A percentile compares a stretch with the other conserved stretches of the same genome.
These are phyloP conservation scores for Gymnodraco acuticeps DNA, from an alignment of 2,797 vertebrate species.

Conservation along the genomic window DNA sequence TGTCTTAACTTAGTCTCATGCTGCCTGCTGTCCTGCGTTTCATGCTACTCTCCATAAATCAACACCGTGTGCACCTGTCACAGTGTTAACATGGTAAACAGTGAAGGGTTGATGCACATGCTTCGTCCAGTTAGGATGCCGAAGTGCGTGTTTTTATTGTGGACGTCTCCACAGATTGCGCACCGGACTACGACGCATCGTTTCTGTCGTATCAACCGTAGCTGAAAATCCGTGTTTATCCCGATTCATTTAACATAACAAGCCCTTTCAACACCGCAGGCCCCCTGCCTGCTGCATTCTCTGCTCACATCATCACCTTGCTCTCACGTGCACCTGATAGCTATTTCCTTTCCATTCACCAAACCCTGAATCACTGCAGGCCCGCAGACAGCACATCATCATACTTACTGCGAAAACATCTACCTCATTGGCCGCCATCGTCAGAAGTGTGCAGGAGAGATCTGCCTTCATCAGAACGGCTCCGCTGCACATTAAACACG, in stretches of 20 bases:
- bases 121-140: constrained; percentile 17
- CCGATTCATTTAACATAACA: constrained; percentile 11
- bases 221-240: constrained; percentile 17
- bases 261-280: constrained; percentile 22
- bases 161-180: constrained; percentile 3
- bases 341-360: not conserved
- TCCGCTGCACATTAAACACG: constrained; percentile 53
- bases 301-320: constrained; percentile 11
- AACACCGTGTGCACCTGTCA: constrained; percentile 51
- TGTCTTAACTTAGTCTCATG: constrained; percentile 42
- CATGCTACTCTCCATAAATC: constrained; percentile 2
- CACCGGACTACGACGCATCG: constrained; percentile 6
- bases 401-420: constrained; percentile 81
- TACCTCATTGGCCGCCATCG: constrained; percentile 84
- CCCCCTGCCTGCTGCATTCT: constrained; percentile 34
- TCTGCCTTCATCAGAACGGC: constrained; percentile 51
- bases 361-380: constrained; percentile 8
- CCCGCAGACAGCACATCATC: constrained; percentile 4
- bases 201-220: not conserved
- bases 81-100: constrained; percentile 37
- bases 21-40: constrained; percentile 34
- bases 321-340: constrained; percentile 30
- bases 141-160: not conserved
- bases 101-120: constrained; percentile 10
- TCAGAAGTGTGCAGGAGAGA: constrained; percentile 56